phyloP scores from a whole-genome alignment of 2,797 vertebrate genomes.

The Helarctos malayanus region DNA sequence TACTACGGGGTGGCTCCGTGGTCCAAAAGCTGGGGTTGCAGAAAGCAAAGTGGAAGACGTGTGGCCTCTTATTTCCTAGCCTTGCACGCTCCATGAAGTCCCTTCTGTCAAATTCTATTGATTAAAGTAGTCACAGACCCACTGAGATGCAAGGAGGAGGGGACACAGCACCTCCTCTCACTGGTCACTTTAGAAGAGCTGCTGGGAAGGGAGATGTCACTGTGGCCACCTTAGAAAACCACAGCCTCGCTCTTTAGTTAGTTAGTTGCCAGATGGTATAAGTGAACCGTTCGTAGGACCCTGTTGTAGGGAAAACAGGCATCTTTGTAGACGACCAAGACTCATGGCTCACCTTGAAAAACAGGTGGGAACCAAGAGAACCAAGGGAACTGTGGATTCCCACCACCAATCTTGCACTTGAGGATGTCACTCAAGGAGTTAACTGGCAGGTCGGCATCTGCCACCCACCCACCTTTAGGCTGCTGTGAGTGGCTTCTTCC shows the following conservation, averaged over 20 bases:
- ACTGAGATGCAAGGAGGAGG: neutral
- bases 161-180: neutral
- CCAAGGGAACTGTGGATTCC: neutral
- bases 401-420: neutral
- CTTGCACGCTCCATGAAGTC: neutral
- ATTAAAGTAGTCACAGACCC: neutral
- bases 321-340: neutral
- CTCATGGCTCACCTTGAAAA: neutral
- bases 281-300: neutral
- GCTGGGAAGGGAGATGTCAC: neutral
- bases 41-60: neutral
- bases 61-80: neutral
- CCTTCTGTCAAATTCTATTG: neutral
- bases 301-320: neutral
- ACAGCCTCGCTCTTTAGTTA: neutral
- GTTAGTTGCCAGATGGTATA: neutral
- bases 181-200: neutral
- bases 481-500: neutral
- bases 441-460: neutral
- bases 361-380: neutral
- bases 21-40: neutral
- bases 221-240: neutral
- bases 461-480: neutral
- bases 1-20: rapidly evolving
- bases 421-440: neutral